Evolutionary conservation across 2,797 vertebrate genomes (phyloP).

Genomic region (Ceryle rudis): DNA sequence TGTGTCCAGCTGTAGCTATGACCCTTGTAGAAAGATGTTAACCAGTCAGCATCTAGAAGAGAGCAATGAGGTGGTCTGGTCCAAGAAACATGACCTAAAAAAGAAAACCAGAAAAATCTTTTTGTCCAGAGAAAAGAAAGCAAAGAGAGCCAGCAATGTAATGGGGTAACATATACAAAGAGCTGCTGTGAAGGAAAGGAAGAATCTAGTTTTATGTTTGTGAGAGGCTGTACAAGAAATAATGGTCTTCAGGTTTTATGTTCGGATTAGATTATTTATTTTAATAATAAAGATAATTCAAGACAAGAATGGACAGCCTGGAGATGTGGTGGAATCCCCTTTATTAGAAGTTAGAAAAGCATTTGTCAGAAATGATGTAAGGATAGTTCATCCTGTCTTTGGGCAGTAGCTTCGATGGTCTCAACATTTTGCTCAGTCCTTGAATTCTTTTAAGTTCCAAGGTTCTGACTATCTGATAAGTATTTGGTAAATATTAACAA

Average conservation of each 20-base stretch:
- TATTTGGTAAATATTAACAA: constrained; percentile 20
- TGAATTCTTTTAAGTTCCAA: neutral
- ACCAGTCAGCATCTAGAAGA: neutral
- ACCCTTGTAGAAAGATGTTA: neutral
- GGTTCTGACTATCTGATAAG: constrained; percentile 1
- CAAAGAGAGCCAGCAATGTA: neutral
- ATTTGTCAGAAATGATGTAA: neutral
- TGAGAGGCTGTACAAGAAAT: neutral
- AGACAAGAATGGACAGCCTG: neutral
- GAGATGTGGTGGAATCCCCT: neutral
- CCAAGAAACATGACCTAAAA: neutral
- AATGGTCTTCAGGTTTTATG: neutral
- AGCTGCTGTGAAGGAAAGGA: neutral
- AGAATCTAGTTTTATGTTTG: neutral
- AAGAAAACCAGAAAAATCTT: neutral
- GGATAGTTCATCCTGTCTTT: neutral
- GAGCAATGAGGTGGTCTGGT: neutral
- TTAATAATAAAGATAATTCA: neutral
- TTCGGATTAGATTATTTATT: neutral
- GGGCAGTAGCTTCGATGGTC: neutral
- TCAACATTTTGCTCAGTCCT: neutral
- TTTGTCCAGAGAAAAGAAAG: neutral
- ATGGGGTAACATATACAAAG: neutral
- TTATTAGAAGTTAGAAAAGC: neutral
- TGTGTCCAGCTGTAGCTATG: neutral